Percentiles rank a stretch among this genome's conserved stretches.
These are phyloP conservation scores for Callimorpha dominula DNA, from an alignment of 2,888 invertebrate genomes.

Conservation along the genomic window DNA sequence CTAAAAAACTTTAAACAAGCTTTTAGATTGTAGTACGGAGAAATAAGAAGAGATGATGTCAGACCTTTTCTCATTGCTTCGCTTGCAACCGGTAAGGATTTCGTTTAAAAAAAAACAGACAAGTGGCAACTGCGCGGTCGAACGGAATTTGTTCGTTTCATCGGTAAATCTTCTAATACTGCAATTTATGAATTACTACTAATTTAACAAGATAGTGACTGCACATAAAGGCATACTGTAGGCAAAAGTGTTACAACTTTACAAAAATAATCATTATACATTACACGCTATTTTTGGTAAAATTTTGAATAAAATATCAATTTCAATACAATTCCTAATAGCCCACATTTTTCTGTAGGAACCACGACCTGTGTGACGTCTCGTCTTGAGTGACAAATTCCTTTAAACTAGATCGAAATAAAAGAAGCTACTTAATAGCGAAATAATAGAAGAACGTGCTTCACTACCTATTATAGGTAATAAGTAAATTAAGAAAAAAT, in stretches of 20 bases:
- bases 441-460: background rate
- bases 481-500: background rate
- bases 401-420: background rate
- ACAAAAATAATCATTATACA: background rate
- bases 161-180: background rate
- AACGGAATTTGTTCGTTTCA: background rate
- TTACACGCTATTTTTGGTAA: background rate
- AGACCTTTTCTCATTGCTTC: too few relatives aligned
- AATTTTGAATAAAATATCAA: background rate
- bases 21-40: background rate
- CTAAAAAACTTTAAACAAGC: background rate
- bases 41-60: background rate
- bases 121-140: background rate
- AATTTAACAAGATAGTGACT: background rate
- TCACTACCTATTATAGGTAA: background rate
- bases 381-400: background rate
- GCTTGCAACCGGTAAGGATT: background rate
- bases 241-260: background rate
- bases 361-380: background rate
- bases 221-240: background rate
- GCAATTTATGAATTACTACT: background rate
- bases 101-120: background rate
- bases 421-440: background rate
- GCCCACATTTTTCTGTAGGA: background rate
- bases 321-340: background rate